Percentiles rank a stretch among this genome's conserved stretches.
These are phyloP conservation scores for Melitaea athalia DNA, from an alignment of 2,888 invertebrate genomes.

Conservation along the genomic window DNA sequence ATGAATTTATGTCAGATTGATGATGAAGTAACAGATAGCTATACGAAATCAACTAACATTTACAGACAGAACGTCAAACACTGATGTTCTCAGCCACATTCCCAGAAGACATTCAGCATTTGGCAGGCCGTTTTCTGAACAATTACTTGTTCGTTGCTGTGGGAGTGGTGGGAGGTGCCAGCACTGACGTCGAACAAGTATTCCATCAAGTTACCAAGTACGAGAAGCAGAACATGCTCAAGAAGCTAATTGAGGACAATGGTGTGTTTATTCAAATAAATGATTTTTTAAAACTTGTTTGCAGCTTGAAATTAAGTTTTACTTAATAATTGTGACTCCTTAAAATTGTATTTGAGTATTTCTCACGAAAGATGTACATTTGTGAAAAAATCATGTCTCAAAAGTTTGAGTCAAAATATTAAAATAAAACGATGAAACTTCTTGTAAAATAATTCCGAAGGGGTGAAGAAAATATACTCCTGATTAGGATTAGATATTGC, in stretches of 20 bases:
- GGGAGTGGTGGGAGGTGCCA: conserved; percentile 96
- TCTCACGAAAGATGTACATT: too few species aligned
- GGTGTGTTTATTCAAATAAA: conserved; percentile 52
- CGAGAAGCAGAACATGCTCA: conserved; percentile 88
- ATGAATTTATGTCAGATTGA: not conserved
- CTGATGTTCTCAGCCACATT: conserved; percentile 99
- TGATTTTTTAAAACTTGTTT: too few species aligned
- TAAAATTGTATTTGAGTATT: too few species aligned
- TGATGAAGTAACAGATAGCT: not conserved
- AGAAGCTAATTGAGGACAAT: conserved; percentile 85
- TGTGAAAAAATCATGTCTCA: too few species aligned
- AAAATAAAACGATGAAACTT: too few species aligned
- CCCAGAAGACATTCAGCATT: conserved; percentile 96
- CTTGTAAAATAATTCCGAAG: too few species aligned
- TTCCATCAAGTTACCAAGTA: conserved; percentile 86
- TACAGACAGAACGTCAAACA: conserved; percentile 92
- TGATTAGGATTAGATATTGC: too few species aligned
- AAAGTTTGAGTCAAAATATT: too few species aligned
- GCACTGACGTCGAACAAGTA: conserved; percentile 92
- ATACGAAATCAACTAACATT: not conserved
- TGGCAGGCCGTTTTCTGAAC: conserved; percentile 90
- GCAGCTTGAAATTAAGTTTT: too few species aligned
- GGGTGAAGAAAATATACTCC: too few species aligned
- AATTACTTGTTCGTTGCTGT: conserved; percentile 93
- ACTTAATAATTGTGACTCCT: too few species aligned